phyloP scores from a whole-genome alignment of 1,140 invertebrate genomes.

The Apolygus lucorum region DNA sequence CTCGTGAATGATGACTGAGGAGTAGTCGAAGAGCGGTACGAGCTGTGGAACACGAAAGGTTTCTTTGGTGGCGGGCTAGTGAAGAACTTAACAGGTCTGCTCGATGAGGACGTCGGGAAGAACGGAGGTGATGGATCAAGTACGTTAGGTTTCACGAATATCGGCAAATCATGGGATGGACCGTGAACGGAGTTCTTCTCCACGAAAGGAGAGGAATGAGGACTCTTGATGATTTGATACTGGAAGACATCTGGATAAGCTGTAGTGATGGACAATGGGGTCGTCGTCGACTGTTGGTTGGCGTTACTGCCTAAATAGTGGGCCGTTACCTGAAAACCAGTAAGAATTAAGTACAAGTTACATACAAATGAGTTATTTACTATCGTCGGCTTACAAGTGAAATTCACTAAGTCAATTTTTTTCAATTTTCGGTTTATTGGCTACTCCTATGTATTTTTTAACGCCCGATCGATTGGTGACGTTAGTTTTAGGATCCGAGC shows the following conservation, averaged over 20 bases:
- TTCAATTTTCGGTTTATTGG: too few relatives aligned
- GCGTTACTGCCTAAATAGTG: not conserved
- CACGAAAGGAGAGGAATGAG: not conserved
- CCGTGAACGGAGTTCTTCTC: conserved; percentile 2
- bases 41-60: not conserved
- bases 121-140: not conserved
- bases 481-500: too few relatives aligned
- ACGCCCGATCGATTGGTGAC: too few relatives aligned
- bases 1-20: too few relatives aligned
- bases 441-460: too few relatives aligned
- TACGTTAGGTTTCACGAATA: not conserved
- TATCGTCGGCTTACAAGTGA: too few relatives aligned
- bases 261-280: conserved; percentile 11
- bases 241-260: not conserved
- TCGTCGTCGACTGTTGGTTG: not conserved
- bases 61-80: not conserved
- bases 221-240: not conserved
- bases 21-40: too few relatives aligned
- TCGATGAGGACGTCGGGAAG: not conserved
- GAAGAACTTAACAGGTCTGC: not conserved
- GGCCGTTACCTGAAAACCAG: not conserved
- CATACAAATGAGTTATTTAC: too few relatives aligned
- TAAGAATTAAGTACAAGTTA: not conserved
- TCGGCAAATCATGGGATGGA: too few relatives aligned
- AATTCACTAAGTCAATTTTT: too few relatives aligned